phyloP scores from a whole-genome alignment of 2,888 invertebrate species.

The Parnassius glacialis region DNA sequence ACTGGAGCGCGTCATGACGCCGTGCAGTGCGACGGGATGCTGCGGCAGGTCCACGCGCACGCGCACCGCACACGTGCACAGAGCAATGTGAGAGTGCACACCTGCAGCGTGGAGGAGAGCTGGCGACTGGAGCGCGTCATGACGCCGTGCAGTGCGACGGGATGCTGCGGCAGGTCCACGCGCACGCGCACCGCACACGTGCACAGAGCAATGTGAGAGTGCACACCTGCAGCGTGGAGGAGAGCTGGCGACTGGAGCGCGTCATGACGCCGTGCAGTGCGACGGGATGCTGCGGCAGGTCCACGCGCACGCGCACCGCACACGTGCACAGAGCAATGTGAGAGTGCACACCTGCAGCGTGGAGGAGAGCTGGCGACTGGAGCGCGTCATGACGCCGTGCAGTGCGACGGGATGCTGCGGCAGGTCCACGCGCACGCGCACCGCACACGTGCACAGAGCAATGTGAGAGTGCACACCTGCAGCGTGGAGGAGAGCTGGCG shows the following conservation, averaged over 20 bases:
- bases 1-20: too few relatives aligned
- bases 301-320: conserved; percentile 89
- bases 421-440: conserved; percentile 91
- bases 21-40: conserved; percentile 82
- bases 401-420: conserved; percentile 99
- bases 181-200: conserved; percentile 82
- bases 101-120: too few relatives aligned
- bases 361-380: conserved; percentile 94
- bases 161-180: conserved; percentile 92
- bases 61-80: too few relatives aligned
- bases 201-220: not conserved
- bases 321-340: conserved; percentile 64
- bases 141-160: conserved; percentile 98
- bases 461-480: conserved; percentile 79
- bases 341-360: conserved; percentile 83
- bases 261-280: conserved; percentile 99
- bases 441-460: too few relatives aligned
- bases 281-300: conserved; percentile 99
- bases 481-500: conserved; percentile 95
- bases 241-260: conserved; percentile 93
- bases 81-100: too few relatives aligned
- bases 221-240: conserved; percentile 89
- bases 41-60: too few relatives aligned
- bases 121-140: conserved; percentile 92
- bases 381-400: conserved; percentile 98